These are phyloP conservation scores for Zoroaster sp. DNA, from an alignment of 53 echinoderm and acorn worm genomes.

Conservation along the genomic window DNA sequence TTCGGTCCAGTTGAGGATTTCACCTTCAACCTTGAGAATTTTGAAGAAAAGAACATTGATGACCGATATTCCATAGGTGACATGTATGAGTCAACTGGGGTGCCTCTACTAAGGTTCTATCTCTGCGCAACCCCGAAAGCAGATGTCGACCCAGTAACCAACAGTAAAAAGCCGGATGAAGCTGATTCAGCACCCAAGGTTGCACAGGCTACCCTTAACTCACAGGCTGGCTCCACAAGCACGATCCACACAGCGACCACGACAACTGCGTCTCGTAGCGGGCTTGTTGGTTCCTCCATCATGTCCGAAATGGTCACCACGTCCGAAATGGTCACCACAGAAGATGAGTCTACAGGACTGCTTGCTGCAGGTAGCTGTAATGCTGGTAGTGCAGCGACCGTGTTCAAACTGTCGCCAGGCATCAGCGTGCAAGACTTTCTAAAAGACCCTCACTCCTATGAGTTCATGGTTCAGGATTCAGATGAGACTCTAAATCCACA, in stretches of 20 bases:
- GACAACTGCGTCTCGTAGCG: too few species aligned
- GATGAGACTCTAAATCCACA: background rate
- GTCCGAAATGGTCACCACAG: too few species aligned
- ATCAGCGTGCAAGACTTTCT: background rate
- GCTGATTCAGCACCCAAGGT: too few species aligned
- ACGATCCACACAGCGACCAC: too few species aligned
- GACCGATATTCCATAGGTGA: background rate
- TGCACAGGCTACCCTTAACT: too few species aligned
- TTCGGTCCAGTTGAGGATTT: background rate
- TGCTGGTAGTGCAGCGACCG: background rate
- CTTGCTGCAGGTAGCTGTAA: background rate
- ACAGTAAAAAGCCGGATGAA: too few species aligned
- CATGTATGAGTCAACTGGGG: constrained; percentile 28
- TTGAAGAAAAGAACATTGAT: background rate
- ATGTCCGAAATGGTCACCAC: too few species aligned
- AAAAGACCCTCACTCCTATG: background rate
- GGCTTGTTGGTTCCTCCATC: too few species aligned
- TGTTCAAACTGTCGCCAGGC: background rate
- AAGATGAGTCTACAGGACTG: too few species aligned
- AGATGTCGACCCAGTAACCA: constrained; percentile 6
- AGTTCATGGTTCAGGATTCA: background rate
- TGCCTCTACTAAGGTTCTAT: constrained; percentile 14
- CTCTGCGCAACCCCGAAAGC: background rate
- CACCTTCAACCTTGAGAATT: constrained; percentile 15
- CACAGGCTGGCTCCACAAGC: too few species aligned